These are phyloP conservation scores for Oceanites oceanicus DNA, from an alignment of 2,113 vertebrate genomes.

Conservation along the genomic window DNA sequence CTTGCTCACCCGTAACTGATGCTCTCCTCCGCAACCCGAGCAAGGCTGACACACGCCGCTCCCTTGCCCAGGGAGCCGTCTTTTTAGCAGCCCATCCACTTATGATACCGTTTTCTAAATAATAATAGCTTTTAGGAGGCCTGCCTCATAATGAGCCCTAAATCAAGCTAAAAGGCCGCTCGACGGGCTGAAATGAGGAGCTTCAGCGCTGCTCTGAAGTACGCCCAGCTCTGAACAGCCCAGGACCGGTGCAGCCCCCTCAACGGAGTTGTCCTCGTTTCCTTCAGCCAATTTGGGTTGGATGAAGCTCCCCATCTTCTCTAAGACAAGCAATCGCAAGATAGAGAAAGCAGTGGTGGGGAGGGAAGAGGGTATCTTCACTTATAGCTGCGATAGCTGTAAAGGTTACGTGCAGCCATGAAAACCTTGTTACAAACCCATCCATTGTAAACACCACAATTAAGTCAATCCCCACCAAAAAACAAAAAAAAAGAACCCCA, in stretches of 20 bases:
- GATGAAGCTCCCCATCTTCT: not conserved
- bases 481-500: not conserved
- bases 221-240: not conserved
- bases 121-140: not conserved
- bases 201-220: not conserved
- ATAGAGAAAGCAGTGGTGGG: not conserved
- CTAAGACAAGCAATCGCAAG: not conserved
- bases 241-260: rapidly evolving
- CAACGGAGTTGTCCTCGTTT: not conserved
- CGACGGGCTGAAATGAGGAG: not conserved
- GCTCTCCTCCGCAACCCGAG: not conserved
- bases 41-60: not conserved
- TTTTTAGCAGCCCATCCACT: not conserved
- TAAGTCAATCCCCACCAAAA: not conserved
- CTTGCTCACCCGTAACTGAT: not conserved
- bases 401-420: not conserved
- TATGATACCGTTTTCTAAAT: not conserved
- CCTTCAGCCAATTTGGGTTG: not conserved
- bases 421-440: not conserved
- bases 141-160: not conserved
- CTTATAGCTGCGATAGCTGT: not conserved
- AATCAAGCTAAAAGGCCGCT: not conserved
- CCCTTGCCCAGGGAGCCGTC: not conserved
- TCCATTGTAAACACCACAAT: not conserved
- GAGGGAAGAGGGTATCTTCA: not conserved